phyloP scores from a whole-genome alignment of 2,888 invertebrate species.

The Tetanocera ferruginea region DNA sequence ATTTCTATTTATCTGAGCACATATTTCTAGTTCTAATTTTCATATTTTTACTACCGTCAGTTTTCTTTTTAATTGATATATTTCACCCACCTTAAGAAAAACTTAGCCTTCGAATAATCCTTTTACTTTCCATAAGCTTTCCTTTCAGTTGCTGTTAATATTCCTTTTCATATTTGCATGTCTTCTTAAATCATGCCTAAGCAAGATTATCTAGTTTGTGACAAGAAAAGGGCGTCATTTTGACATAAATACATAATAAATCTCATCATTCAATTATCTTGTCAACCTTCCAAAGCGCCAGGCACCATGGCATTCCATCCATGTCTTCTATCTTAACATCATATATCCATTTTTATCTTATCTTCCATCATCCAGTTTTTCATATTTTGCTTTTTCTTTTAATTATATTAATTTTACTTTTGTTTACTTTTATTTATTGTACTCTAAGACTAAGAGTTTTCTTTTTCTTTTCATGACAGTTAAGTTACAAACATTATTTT shows the following conservation, averaged over 20 bases:
- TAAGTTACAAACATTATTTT: too few relatives aligned
- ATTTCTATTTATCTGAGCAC: too few relatives aligned
- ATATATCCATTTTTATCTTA: neutral
- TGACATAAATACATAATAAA: slow-evolving; percentile 37
- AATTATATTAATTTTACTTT: neutral
- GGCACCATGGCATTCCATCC: neutral
- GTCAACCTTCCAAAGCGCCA: neutral
- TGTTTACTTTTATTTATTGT: neutral
- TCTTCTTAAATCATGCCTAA: slow-evolving; percentile 34
- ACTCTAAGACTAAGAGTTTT: neutral
- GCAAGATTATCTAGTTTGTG: slow-evolving; percentile 19
- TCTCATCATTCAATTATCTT: slow-evolving; percentile 19
- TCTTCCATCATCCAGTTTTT: neutral
- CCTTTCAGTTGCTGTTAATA: neutral
- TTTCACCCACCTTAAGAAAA: too few relatives aligned
- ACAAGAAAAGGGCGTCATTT: slow-evolving; percentile 37
- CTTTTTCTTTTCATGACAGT: neutral
- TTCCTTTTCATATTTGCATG: neutral
- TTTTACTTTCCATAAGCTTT: neutral
- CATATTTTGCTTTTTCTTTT: slow-evolving; percentile 6
- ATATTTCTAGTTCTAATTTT: too few relatives aligned
- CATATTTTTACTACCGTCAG: too few relatives aligned
- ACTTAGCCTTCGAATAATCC: too few relatives aligned
- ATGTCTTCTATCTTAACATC: neutral
- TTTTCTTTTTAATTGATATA: too few relatives aligned